phyloP scores from a whole-genome alignment of 2,113 vertebrate species.

The Vidua macroura region DNA sequence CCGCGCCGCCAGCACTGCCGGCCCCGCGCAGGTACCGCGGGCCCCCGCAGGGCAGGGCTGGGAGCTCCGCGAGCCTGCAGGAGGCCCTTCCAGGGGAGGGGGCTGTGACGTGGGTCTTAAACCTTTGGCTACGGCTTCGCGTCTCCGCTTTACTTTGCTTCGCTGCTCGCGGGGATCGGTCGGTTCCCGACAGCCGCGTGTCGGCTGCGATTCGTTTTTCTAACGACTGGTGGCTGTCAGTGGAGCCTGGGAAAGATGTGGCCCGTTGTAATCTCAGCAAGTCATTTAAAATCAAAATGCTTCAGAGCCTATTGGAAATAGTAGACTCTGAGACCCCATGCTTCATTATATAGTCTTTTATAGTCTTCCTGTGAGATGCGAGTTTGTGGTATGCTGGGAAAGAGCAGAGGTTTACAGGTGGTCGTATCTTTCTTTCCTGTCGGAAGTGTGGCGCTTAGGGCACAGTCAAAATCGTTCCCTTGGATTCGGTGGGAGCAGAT shows the following conservation, averaged over 20 bases:
- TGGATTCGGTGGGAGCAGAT: not conserved
- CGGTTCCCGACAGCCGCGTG: no score
- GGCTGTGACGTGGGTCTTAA: not conserved
- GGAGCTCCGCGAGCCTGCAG: not conserved
- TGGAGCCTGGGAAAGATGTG: not conserved
- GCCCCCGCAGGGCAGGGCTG: not conserved
- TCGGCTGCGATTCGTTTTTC: not conserved
- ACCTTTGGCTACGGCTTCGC: not conserved
- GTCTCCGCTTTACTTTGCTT: not conserved
- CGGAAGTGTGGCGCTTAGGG: not conserved
- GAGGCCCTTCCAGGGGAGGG: not conserved
- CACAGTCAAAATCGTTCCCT: fast-evolving
- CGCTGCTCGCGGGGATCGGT: not conserved
- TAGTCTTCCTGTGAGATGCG: not conserved
- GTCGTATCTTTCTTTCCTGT: not conserved
- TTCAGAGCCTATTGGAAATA: not conserved
- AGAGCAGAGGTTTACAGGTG: not conserved
- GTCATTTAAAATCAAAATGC: not conserved
- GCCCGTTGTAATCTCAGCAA: not conserved
- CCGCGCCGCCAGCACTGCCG: not conserved
- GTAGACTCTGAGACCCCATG: fast-evolving
- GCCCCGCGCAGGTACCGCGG: constrained; percentile 35
- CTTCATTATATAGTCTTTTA: fast-evolving
- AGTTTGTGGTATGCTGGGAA: not conserved
- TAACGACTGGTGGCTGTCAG: not conserved